phyloP scores from a whole-genome alignment of 2,797 vertebrate genomes.

The Salmo trutta region DNA sequence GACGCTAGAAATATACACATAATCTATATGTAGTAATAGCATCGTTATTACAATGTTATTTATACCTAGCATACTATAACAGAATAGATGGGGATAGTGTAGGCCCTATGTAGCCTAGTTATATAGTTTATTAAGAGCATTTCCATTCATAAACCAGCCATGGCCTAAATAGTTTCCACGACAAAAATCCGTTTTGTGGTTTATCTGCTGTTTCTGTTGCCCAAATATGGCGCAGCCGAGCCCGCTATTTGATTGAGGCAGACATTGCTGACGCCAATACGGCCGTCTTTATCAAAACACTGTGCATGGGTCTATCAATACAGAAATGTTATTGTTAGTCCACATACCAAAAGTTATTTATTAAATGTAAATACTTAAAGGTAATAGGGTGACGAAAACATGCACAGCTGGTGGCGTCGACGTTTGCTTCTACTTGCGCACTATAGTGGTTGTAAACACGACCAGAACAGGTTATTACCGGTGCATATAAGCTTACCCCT shows the following conservation, averaged over 20 bases:
- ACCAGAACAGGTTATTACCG: not conserved
- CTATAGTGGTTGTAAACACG: slow-evolving; percentile 32
- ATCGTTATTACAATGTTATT: not conserved
- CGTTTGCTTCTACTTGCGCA: slow-evolving; percentile 26
- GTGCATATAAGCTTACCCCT: slow-evolving; percentile 29
- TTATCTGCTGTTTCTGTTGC: not conserved
- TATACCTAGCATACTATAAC: not conserved
- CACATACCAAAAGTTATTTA: not conserved
- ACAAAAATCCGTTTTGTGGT: not conserved
- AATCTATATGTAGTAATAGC: not conserved
- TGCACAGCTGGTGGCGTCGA: slow-evolving; percentile 11
- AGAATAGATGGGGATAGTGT: not conserved
- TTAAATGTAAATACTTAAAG: not conserved
- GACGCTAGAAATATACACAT: not conserved
- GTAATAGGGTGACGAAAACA: slow-evolving; percentile 1
- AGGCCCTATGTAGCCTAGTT: not conserved
- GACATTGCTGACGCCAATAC: not conserved
- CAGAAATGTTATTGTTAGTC: not conserved
- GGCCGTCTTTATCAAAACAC: not conserved
- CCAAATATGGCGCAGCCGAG: not conserved
- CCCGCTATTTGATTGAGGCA: not conserved
- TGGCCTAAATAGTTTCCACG: not conserved
- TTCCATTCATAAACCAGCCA: not conserved
- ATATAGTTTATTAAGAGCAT: not conserved
- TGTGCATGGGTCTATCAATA: not conserved